phyloP scores from a whole-genome alignment of 2,113 vertebrate genomes.

The Bothrops jararaca region DNA sequence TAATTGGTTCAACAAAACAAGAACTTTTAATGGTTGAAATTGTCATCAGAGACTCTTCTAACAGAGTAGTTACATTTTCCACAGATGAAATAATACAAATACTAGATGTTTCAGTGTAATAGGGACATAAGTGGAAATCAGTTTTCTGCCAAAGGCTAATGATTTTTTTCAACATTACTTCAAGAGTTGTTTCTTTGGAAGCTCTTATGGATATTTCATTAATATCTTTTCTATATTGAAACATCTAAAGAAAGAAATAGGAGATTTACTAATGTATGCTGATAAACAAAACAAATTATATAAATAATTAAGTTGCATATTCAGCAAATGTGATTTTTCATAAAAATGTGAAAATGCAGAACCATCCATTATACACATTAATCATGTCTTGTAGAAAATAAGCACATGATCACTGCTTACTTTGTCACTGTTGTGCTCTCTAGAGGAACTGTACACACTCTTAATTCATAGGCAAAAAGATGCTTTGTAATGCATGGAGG shows the following conservation, averaged over 20 bases:
- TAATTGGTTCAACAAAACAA: constrained; percentile 60
- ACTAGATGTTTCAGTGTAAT: constrained; percentile 44
- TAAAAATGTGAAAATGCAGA: background rate
- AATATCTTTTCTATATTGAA: constrained; percentile 59
- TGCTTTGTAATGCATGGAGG: background rate
- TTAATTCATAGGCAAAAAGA: background rate
- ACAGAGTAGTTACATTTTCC: constrained; percentile 59
- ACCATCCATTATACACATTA: background rate
- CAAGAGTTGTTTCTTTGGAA: constrained; percentile 65
- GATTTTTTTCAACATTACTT: constrained; percentile 63
- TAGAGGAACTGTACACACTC: background rate
- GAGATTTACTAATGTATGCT: background rate
- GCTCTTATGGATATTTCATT: constrained; percentile 62
- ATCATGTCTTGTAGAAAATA: background rate
- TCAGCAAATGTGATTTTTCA: background rate
- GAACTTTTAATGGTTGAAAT: constrained; percentile 65
- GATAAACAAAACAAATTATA: background rate
- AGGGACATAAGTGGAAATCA: constrained; percentile 58
- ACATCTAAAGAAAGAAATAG: constrained; percentile 53
- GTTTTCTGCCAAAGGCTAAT: constrained; percentile 62
- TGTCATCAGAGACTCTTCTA: constrained; percentile 67
- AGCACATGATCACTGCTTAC: background rate
- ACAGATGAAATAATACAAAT: constrained; percentile 61
- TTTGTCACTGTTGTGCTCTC: background rate
- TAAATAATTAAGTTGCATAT: background rate